These are phyloP conservation scores for Lasioglossum villosulum DNA, from an alignment of 2,888 invertebrate species.

Conservation along the genomic window DNA sequence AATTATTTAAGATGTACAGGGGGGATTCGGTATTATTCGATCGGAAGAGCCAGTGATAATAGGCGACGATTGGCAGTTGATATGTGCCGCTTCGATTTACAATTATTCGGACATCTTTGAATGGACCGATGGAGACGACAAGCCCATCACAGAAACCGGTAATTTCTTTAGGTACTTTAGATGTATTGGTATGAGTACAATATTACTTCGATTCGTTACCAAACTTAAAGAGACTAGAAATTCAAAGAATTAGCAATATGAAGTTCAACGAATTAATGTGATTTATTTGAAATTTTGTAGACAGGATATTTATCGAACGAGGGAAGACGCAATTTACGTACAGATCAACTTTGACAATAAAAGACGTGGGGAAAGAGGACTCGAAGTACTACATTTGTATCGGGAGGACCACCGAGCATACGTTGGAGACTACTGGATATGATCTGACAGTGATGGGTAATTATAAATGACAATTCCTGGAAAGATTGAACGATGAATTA, in stretches of 20 bases:
- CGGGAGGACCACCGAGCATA: slow-evolving; percentile 59
- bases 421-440: slow-evolving; percentile 67
- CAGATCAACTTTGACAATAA: slow-evolving; percentile 79
- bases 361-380: slow-evolving; percentile 76
- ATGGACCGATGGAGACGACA: slow-evolving; percentile 84
- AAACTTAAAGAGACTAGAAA: not conserved
- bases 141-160: slow-evolving; percentile 69
- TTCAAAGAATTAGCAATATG: too few relatives aligned
- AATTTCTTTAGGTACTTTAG: slow-evolving; percentile 10
- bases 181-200: not conserved
- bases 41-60: slow-evolving; percentile 82
- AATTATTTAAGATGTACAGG: slow-evolving; percentile 82
- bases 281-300: slow-evolving; percentile 57
- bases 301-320: slow-evolving; percentile 63
- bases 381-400: slow-evolving; percentile 77
- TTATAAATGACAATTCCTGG: not conserved
- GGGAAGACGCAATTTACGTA: slow-evolving; percentile 80
- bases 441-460: slow-evolving; percentile 83
- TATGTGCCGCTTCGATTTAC: slow-evolving; percentile 87
- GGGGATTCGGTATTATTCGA: slow-evolving; percentile 84
- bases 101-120: slow-evolving; percentile 84
- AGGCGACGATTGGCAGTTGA: slow-evolving; percentile 86
- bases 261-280: too few relatives aligned
- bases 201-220: not conserved
- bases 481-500: not conserved